Evolutionary conservation across 2,888 invertebrate species (phyloP), one percentile per base, ranked within the genome.

Genomic region (Machimus rusticus): DNA sequence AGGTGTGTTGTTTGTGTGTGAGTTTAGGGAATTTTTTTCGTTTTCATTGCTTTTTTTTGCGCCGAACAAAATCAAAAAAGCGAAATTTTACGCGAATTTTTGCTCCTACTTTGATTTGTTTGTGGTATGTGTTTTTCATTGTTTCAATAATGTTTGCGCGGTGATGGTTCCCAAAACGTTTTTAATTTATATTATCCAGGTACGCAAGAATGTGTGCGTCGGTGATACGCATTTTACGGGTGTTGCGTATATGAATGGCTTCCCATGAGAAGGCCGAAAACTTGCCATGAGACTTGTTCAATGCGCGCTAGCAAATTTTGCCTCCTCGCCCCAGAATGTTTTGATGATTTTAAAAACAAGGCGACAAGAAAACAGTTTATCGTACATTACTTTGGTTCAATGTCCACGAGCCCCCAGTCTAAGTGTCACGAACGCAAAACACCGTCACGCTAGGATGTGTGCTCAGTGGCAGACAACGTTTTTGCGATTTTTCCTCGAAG

Each of bases 1-100:
- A 85, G 85, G 74, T 85, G 85, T 74, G 85, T 66, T 66, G 66
- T 66, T 66, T 66, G 66, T 85, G 85, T 74, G 74, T 85, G 31
- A 39, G 37, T 66, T 55, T 19, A 19, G 66, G 28, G 28, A 23
- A 66, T 12, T 23, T 66, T 66, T 66, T 66, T 66, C 12, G 9
- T 14, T 8, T 55, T 23, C 28, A 23, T 19, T 5, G 31, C 1
- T 23, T 66, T 66, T 5, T 66, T 84, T 84, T 57, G 19, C 34
- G 31, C 16, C 28, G 23, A 66, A 9, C 28, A 66, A 66, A 66
- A 66, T 66, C 28, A 66, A 66, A 28, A 66, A 66, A 57, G 9
- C 6, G 6, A 9, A 19, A 55, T 12, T 57, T 55, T 19, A 43
- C 5, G 66, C 19, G 66, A 84, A 57, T 57, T 57, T 82, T 84